Percentiles rank a stretch among this genome's conserved stretches.
These are phyloP conservation scores for Nothobranchius furzeri DNA, from an alignment of 2,113 vertebrate species.

Conservation along the genomic window DNA sequence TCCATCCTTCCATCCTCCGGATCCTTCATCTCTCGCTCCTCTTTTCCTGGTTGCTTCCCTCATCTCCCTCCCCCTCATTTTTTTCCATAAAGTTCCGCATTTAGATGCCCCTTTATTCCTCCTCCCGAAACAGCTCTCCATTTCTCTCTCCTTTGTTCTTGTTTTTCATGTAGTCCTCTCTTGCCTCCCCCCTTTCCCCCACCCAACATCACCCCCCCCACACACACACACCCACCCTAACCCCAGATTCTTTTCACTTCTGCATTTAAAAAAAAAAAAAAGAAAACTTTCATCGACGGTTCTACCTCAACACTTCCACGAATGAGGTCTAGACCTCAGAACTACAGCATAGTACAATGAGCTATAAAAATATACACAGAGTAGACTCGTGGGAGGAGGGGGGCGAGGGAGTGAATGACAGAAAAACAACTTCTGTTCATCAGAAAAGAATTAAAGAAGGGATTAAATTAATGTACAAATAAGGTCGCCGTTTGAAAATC, in stretches of 20 bases:
- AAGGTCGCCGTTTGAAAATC: slow-evolving; percentile 22
- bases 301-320: slow-evolving; percentile 86
- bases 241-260: slow-evolving; percentile 42
- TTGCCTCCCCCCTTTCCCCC: background rate
- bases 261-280: slow-evolving; percentile 60
- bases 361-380: slow-evolving; percentile 84
- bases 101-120: slow-evolving; percentile 61
- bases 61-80: slow-evolving; percentile 33
- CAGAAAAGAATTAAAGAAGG: slow-evolving; percentile 58
- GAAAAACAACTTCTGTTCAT: slow-evolving; percentile 58
- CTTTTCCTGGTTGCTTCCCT: slow-evolving; percentile 25
- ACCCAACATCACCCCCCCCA: slow-evolving; percentile 1
- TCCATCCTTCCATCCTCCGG: slow-evolving; percentile 43
- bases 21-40: slow-evolving; percentile 66
- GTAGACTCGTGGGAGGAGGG: slow-evolving; percentile 46
- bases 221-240: slow-evolving; percentile 7
- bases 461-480: slow-evolving; percentile 81
- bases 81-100: slow-evolving; percentile 58
- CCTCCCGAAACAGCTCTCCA: slow-evolving; percentile 57
- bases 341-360: slow-evolving; percentile 83
- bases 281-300: slow-evolving; percentile 73
- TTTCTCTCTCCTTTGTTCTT: slow-evolving; percentile 49
- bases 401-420: slow-evolving; percentile 13
- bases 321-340: slow-evolving; percentile 84
- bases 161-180: slow-evolving; percentile 38